Evolutionary conservation across 35 echinoderm and acorn worm species (phyloP).

Genomic region (Diadema setosum): DNA sequence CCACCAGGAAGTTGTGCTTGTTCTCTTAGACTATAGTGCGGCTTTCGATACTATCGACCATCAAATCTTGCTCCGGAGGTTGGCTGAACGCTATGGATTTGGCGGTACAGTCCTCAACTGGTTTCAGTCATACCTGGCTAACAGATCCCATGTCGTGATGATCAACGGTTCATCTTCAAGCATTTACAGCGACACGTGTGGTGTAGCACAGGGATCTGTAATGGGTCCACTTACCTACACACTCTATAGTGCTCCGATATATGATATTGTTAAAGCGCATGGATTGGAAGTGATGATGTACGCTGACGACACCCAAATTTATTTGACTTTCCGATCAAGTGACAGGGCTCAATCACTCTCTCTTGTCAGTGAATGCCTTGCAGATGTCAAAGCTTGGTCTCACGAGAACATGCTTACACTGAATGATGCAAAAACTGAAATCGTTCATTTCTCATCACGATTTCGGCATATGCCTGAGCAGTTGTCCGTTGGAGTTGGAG

Average conservation of each 20-base stretch:
- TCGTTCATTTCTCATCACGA: background rate
- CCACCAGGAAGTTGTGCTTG: too few species aligned
- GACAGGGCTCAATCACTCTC: background rate
- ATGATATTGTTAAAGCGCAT: slow-evolving; percentile 31
- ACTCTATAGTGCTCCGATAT: slow-evolving; percentile 31
- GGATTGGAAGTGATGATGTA: slow-evolving; percentile 33
- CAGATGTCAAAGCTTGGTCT: slow-evolving; percentile 4
- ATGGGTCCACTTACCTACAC: slow-evolving; percentile 34
- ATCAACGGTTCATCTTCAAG: too few species aligned
- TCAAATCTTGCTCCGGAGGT: too few species aligned
- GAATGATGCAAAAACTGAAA: background rate
- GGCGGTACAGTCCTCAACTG: too few species aligned
- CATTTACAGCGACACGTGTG: background rate
- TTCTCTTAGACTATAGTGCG: too few species aligned
- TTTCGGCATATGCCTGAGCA: background rate
- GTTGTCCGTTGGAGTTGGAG: too few species aligned
- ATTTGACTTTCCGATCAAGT: background rate
- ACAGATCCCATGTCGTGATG: too few species aligned
- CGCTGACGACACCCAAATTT: slow-evolving; percentile 53
- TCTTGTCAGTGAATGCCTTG: background rate
- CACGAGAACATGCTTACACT: background rate
- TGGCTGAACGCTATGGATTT: too few species aligned
- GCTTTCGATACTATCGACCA: too few species aligned
- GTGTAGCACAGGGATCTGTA: slow-evolving; percentile 53
- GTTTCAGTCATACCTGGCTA: too few species aligned